These are phyloP conservation scores for Daktulosphaira vitifoliae DNA, from an alignment of 1,140 invertebrate species.

Conservation along the genomic window DNA sequence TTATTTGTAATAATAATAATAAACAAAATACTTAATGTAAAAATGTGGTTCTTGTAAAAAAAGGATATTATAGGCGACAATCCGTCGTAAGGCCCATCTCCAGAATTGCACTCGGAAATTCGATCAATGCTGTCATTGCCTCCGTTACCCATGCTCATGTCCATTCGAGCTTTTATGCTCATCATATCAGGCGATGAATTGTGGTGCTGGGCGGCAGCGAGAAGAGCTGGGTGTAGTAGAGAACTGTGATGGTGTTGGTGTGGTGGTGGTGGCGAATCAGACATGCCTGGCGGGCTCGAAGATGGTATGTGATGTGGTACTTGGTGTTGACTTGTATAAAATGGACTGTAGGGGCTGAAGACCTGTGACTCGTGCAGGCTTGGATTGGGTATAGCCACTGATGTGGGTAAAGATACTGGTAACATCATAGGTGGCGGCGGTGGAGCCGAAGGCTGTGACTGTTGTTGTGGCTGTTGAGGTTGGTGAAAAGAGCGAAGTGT, in stretches of 20 bases:
- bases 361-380: conserved; percentile 90
- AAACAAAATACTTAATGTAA: background rate
- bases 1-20: too few species aligned
- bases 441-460: conserved; percentile 52
- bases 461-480: conserved; percentile 58
- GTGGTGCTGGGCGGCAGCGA: conserved; percentile 59
- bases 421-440: conserved; percentile 72
- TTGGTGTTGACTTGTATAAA: conserved; percentile 57
- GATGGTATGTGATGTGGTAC: conserved; percentile 39
- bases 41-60: conserved; percentile 48
- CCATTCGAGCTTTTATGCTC: conserved; percentile 49
- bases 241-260: conserved; percentile 42
- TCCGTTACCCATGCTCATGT: conserved; percentile 33
- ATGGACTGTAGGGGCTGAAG: conserved; percentile 80
- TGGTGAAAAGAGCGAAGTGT: conserved; percentile 70
- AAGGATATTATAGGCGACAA: conserved; percentile 92
- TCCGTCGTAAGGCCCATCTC: conserved; percentile 77
- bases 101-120: conserved; percentile 79
- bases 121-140: conserved; percentile 62
- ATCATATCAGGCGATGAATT: conserved; percentile 64
- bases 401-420: conserved; percentile 78
- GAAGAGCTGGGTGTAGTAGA: conserved; percentile 61
- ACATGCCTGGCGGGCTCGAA: conserved; percentile 39
- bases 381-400: conserved; percentile 92
- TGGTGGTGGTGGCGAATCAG: conserved; percentile 40